Evolutionary conservation across 2,797 vertebrate species (phyloP), one percentile per base, ranked within the genome.

Genomic region (Antrozous pallidus): DNA sequence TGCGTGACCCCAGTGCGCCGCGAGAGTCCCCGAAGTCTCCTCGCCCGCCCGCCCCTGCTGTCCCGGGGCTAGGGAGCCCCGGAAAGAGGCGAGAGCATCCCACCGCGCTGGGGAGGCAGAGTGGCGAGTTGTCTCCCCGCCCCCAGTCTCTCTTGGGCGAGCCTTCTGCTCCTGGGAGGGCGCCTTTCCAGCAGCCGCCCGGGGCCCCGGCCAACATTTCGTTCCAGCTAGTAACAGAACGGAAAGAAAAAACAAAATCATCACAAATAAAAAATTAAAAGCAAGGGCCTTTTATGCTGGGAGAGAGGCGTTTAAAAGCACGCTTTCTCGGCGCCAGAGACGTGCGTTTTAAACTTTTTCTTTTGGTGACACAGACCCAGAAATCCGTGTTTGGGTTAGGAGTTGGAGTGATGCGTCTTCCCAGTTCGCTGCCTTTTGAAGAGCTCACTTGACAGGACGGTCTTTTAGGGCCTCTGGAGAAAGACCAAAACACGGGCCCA

Each of bases 181-280:
- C 90, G 58, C 38, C 49, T 85, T 84, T 95, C 94, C 95, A 89
- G 73, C 85, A 47, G 91, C 83, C 16, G 49, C 74, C 90, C 33
- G 94, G 87, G 87, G 73, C 51, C 90, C 69, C 16, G 8, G 96
- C 95, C 95, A 97, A 42, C 38, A 82, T 95, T 96, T 63, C 45
- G 90, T 71, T 91, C 92, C 79, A 88, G 81, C 81, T 92, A 81
- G 73, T 90, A 94, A 97, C 86, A 82, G 91, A 90, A 94, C n/a
- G 77, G 91, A 86, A 95, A 90, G 70, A 69, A 94, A 83, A 95
- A 95, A 94, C 88, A 87, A 93, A 92, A 74, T 86, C 31, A 79
- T 94, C 89, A 70, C 56, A 58, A 82, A 86, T 92, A 31, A 74
- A 74, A 88, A 92, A 93, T 61, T 56, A 51, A 83, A 93, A 88